phyloP scores from a whole-genome alignment of 2,113 vertebrate genomes.

The Chionomys nivalis region DNA sequence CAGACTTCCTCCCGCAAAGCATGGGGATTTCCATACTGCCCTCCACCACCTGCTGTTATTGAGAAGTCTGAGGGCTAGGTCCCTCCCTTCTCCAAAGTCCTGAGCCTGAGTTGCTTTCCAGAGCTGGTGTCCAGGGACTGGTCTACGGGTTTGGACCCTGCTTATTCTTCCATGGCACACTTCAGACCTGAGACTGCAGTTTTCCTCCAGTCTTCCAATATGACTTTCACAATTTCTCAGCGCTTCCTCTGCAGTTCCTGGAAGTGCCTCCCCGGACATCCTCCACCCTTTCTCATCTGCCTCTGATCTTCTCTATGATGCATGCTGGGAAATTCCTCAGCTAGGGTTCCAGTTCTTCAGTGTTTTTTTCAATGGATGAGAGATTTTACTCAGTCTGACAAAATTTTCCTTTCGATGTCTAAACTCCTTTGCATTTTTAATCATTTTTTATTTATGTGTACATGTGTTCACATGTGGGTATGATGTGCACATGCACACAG shows the following conservation, averaged over 20 bases:
- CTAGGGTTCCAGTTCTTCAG: accelerated
- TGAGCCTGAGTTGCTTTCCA: not conserved
- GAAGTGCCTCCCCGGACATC: not conserved
- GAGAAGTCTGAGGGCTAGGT: not conserved
- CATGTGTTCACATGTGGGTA: not conserved
- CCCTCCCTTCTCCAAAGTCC: not conserved
- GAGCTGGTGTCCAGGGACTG: accelerated
- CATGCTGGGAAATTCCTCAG: not conserved
- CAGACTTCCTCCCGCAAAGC: not conserved
- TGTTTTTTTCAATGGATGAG: not conserved
- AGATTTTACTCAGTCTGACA: not conserved
- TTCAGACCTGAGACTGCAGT: not conserved
- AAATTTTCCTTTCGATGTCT: not conserved
- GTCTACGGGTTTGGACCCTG: not conserved
- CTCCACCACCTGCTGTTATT: not conserved
- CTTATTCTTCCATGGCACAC: not conserved
- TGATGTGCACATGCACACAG: not conserved
- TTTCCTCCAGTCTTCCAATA: not conserved
- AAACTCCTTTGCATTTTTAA: not conserved
- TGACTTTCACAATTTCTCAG: not conserved
- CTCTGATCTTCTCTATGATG: not conserved
- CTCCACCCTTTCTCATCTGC: not conserved
- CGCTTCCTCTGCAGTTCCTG: not conserved
- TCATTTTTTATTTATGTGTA: not conserved
- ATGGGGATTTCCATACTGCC: accelerated